Evolutionary conservation across 1,140 invertebrate species (phyloP), one percentile per base, ranked within the genome.

Genomic region (Drosophila repletoides): DNA sequence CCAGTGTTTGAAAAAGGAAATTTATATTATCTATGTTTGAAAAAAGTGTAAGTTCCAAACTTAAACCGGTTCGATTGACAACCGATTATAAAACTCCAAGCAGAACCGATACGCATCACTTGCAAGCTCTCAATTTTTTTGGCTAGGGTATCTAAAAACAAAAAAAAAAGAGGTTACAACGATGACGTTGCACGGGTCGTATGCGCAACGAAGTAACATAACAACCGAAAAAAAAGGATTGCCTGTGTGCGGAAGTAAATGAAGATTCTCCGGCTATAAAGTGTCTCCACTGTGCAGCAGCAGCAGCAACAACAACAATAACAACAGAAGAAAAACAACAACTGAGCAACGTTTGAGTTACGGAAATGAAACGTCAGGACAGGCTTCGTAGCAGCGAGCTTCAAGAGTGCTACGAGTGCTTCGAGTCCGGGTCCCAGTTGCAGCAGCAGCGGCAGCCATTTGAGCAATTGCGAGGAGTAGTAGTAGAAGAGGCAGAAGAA

Each of bases 361-460:
- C 79, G 80, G 80, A 86, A 83, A 83, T 83, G 80, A 83, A 84
- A 83, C 72, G 79, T 79, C 79, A 83, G 74, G 36, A 58, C 24
- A 49, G 52, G n/a, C n/a, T n/a, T 51, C 19, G 19, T 29, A 38
- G 53, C 34, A 28, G 29, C 22, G 5, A 55, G 41, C 41, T 49
- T 63, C 41, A 48, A 46, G 59, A 63, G 63, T 49, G 49, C 15
- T 28, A 14, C 45, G 53, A n/a, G n/a, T n/a, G n/a, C n/a, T 22
- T 48, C 31, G 40, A 21, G 19, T 19, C 33, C 33, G 33, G 22
- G 40, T 14, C 15, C 26, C 43, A 33, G 52, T 41, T 41, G 7
- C 24, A 12, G 19, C 19, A 12, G 41, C 61, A 46, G 52, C 38
- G 58, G 63, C 59, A 61, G 65, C 58, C 59, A 68, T 68, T 68